Evolutionary conservation across 2,888 invertebrate genomes (phyloP), one percentile per base, ranked within the genome.

Genomic region (Cataglyphis altisquamis): DNA sequence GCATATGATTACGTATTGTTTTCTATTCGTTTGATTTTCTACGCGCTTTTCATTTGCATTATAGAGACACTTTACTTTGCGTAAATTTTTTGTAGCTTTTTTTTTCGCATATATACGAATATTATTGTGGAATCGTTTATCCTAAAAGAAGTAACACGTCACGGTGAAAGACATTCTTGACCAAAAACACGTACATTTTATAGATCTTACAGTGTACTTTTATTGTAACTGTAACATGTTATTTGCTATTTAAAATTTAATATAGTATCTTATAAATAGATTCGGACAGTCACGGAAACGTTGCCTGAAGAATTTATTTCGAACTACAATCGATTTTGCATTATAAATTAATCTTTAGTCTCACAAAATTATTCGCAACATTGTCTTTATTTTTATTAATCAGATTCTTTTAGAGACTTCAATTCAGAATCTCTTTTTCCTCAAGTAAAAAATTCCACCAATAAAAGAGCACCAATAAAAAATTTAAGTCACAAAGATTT

Each of bases 121-220:
- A 12, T 41, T 70, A 41, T 57, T 57, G 32, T 45, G 21, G 32
- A 78, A 60, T 57, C 57, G 41, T 78, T 78, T 8, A 12, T 32
- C 21, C 15, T 29, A 72, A 57, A 41, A 78, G 39, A 78, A 52
- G 55, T 29, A 39, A 52, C 39, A 66, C 67, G 36, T 36, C 39
- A 6, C 32, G 41, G 41, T 45, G 57, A 78, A 78, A 18, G 32
- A 29, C 41, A 32, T 32, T 68, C 57, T 78, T 41, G 57, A 10
- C 21, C 41, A 29, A 75, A 55, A 70, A 39, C 41, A 57, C 32
- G 29, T 68, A 55, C 21, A 15, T 45, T 78, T n/a, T 67, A 75
- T 4, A 36, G 10, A 21, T 3, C 36, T 67, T 36, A 66, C 39
- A n/a, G 39, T 55, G 32, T 32, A 41, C 63, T 75, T 78, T 9